phyloP scores from a whole-genome alignment of 2,888 invertebrate species.

The Drosophila pseudotakahashii region DNA sequence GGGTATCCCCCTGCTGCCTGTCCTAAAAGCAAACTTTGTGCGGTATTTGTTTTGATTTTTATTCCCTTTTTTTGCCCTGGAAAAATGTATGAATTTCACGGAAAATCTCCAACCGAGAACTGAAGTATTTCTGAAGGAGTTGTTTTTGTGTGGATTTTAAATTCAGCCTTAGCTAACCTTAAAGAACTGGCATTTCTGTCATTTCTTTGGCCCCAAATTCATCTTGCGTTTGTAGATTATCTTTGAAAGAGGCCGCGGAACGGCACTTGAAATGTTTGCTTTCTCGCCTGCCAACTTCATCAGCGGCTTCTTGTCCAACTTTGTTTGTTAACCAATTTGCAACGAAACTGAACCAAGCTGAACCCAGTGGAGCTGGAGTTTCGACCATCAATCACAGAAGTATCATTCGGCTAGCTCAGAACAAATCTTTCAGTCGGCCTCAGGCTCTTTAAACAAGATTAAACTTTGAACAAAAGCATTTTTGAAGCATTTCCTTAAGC shows the following conservation, averaged over 20 bases:
- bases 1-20: conserved; percentile 19
- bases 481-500: conserved; percentile 72
- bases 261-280: conserved; percentile 41
- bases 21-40: conserved; percentile 41
- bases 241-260: conserved; percentile 26
- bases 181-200: conserved; percentile 28
- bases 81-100: conserved; percentile 31
- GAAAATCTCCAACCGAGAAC: conserved; percentile 9
- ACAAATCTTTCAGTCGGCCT: conserved; percentile 45
- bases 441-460: conserved; percentile 26
- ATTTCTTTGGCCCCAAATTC: conserved; percentile 36
- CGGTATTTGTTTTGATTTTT: conserved; percentile 40
- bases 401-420: conserved; percentile 26
- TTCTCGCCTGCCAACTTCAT: conserved; percentile 41
- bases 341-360: conserved; percentile 23
- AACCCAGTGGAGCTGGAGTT: neutral
- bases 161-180: conserved; percentile 17
- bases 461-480: conserved; percentile 69
- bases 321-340: conserved; percentile 46
- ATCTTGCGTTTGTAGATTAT: conserved; percentile 29
- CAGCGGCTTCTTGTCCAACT: conserved; percentile 31
- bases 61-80: neutral
- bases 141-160: conserved; percentile 9
- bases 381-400: conserved; percentile 66
- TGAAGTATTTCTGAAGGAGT: conserved; percentile 17